Conservation (phyloP, 92 coral and sea anemone species). For the Porites evermanni region DNA sequence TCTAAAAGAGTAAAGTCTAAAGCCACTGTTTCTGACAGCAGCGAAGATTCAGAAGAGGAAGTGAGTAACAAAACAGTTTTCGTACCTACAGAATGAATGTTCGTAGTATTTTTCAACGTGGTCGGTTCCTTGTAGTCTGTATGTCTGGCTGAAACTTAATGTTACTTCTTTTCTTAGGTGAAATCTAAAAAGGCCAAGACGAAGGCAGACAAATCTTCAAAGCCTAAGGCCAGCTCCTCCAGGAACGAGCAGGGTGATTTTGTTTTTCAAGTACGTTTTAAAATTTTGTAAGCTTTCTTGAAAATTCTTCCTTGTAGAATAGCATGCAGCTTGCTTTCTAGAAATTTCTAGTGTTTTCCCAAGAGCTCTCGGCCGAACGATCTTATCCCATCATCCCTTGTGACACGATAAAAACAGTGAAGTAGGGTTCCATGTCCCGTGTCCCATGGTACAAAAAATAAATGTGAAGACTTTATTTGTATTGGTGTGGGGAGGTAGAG, state of each 20-base stretch:
- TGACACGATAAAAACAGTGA: no score
- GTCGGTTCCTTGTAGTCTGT: not conserved
- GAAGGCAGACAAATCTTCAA: slow-evolving; percentile 44
- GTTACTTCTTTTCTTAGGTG: not conserved
- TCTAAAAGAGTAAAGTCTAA: slow-evolving; percentile 78
- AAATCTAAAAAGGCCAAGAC: slow-evolving; percentile 61
- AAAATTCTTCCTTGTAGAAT: no score
- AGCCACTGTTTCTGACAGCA: slow-evolving; percentile 62
- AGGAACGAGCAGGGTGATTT: slow-evolving; percentile 67
- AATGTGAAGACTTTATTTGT: no score
- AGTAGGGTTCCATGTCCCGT: no score
- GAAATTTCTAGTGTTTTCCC: no score
- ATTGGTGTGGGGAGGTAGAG: no score
- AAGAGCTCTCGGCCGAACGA: no score
- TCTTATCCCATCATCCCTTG: no score
- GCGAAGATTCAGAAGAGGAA: slow-evolving; percentile 73
- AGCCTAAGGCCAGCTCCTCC: slow-evolving; percentile 29
- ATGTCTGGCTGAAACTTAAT: not conserved
- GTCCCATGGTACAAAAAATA: no score
- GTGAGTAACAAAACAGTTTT: not conserved
- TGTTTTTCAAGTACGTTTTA: slow-evolving; percentile 66
- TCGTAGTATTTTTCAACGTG: not conserved
- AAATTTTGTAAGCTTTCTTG: no score
- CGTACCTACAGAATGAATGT: no score
- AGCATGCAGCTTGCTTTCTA: no score